These are phyloP conservation scores for Agriopis leucophaearia DNA, from an alignment of 2,888 invertebrate species.

Conservation along the genomic window DNA sequence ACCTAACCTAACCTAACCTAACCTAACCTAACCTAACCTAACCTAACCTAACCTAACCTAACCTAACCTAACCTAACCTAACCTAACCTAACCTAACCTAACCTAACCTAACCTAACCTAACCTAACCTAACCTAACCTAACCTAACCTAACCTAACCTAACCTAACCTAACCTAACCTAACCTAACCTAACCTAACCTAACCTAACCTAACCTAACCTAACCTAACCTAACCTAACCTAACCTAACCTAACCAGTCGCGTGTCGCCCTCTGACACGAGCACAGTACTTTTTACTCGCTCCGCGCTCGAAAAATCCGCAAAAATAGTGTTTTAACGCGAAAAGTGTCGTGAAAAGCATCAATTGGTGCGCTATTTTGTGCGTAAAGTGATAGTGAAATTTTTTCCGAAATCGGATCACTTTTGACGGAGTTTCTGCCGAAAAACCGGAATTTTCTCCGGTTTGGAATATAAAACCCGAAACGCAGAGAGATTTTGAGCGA, in stretches of 20 bases:
- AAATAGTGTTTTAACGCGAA: too few species aligned
- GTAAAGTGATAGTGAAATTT: too few species aligned
- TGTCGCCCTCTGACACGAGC: too few species aligned
- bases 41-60: constrained; percentile 35
- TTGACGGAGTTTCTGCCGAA: too few species aligned
- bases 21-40: constrained; percentile 48
- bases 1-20: constrained; percentile 33
- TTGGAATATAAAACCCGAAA: too few species aligned
- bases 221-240: constrained; percentile 35
- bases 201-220: constrained; percentile 38
- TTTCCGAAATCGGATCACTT: too few species aligned
- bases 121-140: constrained; percentile 35
- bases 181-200: constrained; percentile 34
- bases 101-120: constrained; percentile 36
- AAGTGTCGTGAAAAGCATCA: too few species aligned
- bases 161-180: constrained; percentile 26
- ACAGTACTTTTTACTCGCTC: too few species aligned
- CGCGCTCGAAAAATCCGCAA: too few species aligned
- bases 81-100: constrained; percentile 33
- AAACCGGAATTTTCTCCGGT: too few species aligned
- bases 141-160: constrained; percentile 24
- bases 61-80: constrained; percentile 31
- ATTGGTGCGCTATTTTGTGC: too few species aligned
- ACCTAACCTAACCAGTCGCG: constrained; percentile 6
- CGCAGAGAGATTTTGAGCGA: too few species aligned